Base-by-base conservation (phyloP, 2,888 invertebrate genomes). In the Cistogaster globosa region DNA sequence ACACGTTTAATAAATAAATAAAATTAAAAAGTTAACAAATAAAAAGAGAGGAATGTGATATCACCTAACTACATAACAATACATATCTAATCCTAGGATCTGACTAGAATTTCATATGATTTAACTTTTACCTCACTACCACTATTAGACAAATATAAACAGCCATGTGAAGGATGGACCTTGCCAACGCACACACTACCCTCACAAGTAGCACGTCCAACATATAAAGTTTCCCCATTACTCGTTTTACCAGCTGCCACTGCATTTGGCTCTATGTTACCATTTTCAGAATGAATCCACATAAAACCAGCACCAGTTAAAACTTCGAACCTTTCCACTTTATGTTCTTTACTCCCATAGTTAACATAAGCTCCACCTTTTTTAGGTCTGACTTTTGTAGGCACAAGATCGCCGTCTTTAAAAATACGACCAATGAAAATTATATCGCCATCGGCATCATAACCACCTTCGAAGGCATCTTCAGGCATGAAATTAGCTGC, bases 51-150 rank as follows among this genome's bases (percentile, higher is more conserved):
- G 4, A 48, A 1, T 16, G 5, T 48, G 16, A n/a, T n/a, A 48
- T 32, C 6, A 6, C 2, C 8, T 32, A 32, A 32, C 32, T 32
- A 7, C n/a, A n/a, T 7, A 32, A 32, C 2, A 32, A 32, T 32
- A 7, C 6, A 32, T 0, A 8, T 6, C 1, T 16, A 3, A 9
- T 22, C 12, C 12, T 89, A 90, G 9, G 57, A 36, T 67, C 89
- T 42, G 11, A 95, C 94, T 7, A 97, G 94, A 68, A 95, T 94
- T 91, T 97, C 96, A 92, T 96, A 96, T 87, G 95, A 94, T 1
- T 93, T 90, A 84, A 95, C 94, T 76, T 93, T 93, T 86, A 94
- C 92, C 90, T 96, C 96, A 90, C 94, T 94, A 0, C 96, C 95
- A 78, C 94, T 95, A 90, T 94, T 95, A 9, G 95, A 95, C 86